Evolutionary conservation across 1,140 invertebrate genomes (phyloP), one percentile per base, ranked within the genome.

Genomic region (Harpegnathos saltator): DNA sequence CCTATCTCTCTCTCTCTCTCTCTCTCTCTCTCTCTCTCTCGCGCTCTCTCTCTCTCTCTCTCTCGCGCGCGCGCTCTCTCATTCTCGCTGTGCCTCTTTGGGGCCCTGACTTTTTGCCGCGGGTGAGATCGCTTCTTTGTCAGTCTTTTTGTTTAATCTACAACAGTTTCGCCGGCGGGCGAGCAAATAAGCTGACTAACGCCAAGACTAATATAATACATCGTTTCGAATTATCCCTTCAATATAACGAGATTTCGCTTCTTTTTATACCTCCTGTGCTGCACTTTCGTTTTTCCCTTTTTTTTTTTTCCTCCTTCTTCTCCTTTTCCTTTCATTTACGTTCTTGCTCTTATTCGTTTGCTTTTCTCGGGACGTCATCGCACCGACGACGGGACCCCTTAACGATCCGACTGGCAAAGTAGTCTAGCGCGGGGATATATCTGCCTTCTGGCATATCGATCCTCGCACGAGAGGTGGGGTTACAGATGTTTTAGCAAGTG

Each of bases 401-500:
- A 69, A 77, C 74, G 62, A 77, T 77, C 61, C 29, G 17, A 19
- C 63, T 66, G 50, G 61, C 29, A 26, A 54, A 78, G 44, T 26
- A 58, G 12, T 4, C 48, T 44, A 44, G 29, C 15, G 61, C 61
- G 33, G 33, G 52, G 65, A 71, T 69, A 69, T 78, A 75, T 74
- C 81, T 66, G 17, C 50, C 29, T 75, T 81, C 50, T 44, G 71
- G 69, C 26, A 19, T 81, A 52, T 80, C 73, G 68, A 81, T 71
- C 7, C 4, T 48, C 11, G 29, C 58, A 29, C 38, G 58, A 54
- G 58, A 54, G 9, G 26, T 26, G 22, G 17, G 38, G 58, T 71
- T 83, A 84, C 78, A 85, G 84, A 84, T 85, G 88, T 87, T 87
- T 56, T 65, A 56, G 68, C 62, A 88, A 89, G 58, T 84, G 81